phyloP scores from a whole-genome alignment of 2,888 invertebrate species.

The Villa cingulata region DNA sequence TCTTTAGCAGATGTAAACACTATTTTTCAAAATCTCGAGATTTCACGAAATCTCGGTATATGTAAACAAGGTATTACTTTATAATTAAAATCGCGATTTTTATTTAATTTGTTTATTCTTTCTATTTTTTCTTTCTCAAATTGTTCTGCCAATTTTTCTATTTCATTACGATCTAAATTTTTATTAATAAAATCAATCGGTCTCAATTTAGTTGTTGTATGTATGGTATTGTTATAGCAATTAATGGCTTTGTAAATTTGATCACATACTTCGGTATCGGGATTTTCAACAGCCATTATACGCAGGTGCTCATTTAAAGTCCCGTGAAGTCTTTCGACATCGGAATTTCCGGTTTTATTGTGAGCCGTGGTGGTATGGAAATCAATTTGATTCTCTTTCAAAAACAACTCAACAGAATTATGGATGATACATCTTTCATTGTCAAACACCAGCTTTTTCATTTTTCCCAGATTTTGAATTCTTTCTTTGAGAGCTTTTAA shows the following conservation, averaged over 20 bases:
- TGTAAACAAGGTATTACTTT: too few species aligned
- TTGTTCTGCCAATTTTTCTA: not conserved
- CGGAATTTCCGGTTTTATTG: slow-evolving; percentile 7
- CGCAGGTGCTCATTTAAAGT: slow-evolving; percentile 9
- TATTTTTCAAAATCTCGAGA: too few species aligned
- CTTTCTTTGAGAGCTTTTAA: too few species aligned
- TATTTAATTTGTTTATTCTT: not conserved
- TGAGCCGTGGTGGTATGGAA: slow-evolving; percentile 6
- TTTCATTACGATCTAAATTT: not conserved
- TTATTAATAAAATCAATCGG: not conserved
- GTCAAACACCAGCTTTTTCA: too few species aligned
- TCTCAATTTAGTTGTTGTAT: not conserved
- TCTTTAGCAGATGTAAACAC: too few species aligned
- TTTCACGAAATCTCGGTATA: too few species aligned
- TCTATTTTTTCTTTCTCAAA: not conserved
- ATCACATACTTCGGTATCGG: not conserved
- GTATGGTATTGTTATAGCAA: not conserved
- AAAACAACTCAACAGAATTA: not conserved
- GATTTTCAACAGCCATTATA: not conserved
- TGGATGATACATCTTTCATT: too few species aligned
- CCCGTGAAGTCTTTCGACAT: slow-evolving; percentile 7
- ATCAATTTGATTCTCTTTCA: slow-evolving; percentile 4
- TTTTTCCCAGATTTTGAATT: not conserved
- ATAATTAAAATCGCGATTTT: not conserved
- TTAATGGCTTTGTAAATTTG: not conserved